Conservation (phyloP, 2,797 vertebrate genomes). For the Coendou prehensilis region DNA sequence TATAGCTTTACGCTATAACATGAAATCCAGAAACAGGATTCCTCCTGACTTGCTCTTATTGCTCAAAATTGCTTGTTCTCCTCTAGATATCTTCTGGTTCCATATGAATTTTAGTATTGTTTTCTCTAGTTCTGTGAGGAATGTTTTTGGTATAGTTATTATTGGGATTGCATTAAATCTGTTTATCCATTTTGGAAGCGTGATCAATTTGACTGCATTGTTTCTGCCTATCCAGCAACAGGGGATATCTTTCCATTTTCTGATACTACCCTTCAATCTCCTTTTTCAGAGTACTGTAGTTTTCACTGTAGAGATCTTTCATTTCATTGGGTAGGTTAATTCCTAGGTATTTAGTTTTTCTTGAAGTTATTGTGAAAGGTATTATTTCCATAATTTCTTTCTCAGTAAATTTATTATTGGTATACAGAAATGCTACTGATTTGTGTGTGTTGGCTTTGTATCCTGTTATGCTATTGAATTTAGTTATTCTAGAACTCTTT, state of each 20-base stretch:
- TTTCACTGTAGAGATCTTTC: neutral
- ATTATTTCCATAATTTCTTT: neutral
- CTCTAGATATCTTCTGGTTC: neutral
- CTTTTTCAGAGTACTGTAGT: neutral
- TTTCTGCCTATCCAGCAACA: neutral
- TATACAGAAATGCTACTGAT: too few species aligned
- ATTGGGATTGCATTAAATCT: neutral
- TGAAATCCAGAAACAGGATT: neutral
- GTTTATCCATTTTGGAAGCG: neutral
- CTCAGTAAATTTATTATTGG: too few species aligned
- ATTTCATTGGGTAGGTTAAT: neutral
- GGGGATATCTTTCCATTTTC: neutral
- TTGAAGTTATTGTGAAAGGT: neutral
- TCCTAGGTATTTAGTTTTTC: too few species aligned
- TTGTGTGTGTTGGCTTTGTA: too few species aligned
- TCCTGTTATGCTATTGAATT: neutral
- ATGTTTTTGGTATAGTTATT: neutral
- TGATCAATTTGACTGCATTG: neutral
- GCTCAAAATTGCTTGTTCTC: neutral
- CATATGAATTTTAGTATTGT: neutral
- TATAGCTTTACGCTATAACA: neutral
- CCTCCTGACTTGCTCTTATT: neutral
- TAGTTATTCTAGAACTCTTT: neutral
- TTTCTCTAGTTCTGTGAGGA: neutral
- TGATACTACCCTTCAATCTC: neutral